Percentiles rank a stretch among this genome's conserved stretches.
Evolutionary conservation across 2,113 vertebrate species (phyloP).

Genomic region (Rhadina sibilatrix): DNA sequence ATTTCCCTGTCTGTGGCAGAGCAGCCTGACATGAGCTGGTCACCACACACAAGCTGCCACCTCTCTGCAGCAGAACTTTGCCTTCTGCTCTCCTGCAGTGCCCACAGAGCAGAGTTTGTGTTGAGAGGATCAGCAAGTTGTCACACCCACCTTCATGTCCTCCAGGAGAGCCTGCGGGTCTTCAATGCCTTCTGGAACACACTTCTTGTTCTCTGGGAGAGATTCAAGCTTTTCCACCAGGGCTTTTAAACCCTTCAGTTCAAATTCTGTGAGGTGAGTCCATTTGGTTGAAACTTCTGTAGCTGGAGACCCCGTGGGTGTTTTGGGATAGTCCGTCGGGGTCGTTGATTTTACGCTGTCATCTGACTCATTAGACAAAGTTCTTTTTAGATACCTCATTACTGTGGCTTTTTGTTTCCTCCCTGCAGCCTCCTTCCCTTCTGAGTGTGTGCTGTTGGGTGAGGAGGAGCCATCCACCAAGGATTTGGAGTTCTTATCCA

Average conservation of each 20-base stretch:
- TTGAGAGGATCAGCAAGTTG: not conserved
- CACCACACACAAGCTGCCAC: not conserved
- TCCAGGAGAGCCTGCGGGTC: slow-evolving; percentile 90
- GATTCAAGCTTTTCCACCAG: slow-evolving; percentile 94
- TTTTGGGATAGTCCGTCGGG: slow-evolving; percentile 82
- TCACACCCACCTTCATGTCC: slow-evolving; percentile 87
- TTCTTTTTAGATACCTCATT: slow-evolving; percentile 79
- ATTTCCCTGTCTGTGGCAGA: not conserved
- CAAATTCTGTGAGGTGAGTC: slow-evolving; percentile 94
- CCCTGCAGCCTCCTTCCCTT: slow-evolving; percentile 72
- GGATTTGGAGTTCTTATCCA: slow-evolving; percentile 64
- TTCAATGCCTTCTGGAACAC: slow-evolving; percentile 89
- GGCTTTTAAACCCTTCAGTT: slow-evolving; percentile 88
- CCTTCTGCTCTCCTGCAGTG: not conserved
- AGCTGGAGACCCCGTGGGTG: slow-evolving; percentile 82
- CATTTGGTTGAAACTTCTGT: slow-evolving; percentile 81
- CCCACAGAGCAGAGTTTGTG: not conserved
- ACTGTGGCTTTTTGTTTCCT: slow-evolving; percentile 73
- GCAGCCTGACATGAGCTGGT: not conserved
- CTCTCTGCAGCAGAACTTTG: not conserved
- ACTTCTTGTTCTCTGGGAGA: slow-evolving; percentile 92
- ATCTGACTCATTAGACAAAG: slow-evolving; percentile 84
- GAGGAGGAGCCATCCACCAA: slow-evolving; percentile 74
- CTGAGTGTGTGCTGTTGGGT: slow-evolving; percentile 70
- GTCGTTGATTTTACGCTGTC: slow-evolving; percentile 80